Percentiles rank a stretch among this genome's conserved stretches.
These are phyloP conservation scores for Cephus nigrinus DNA, from an alignment of 2,888 invertebrate genomes.

Conservation along the genomic window DNA sequence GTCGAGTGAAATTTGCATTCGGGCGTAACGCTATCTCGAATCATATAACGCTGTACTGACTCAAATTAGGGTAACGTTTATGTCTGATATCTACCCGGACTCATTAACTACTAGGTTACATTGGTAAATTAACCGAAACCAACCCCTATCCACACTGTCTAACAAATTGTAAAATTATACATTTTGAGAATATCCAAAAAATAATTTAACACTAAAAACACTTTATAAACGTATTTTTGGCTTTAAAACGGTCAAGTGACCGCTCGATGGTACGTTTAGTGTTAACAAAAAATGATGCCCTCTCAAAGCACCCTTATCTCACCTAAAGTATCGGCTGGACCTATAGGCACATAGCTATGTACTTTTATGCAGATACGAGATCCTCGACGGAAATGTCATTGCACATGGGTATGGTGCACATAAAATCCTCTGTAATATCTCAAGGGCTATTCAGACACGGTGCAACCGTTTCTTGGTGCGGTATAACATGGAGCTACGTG, in stretches of 20 bases:
- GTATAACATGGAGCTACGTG: constrained; percentile 3
- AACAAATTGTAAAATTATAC: not conserved
- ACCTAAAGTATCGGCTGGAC: not conserved
- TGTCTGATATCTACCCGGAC: not conserved
- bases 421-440: constrained; percentile 4
- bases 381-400: not conserved
- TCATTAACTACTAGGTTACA: not conserved
- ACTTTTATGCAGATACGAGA: not conserved
- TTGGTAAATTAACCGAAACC: not conserved
- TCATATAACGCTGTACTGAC: not conserved
- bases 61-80: not conserved
- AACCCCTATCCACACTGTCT: not conserved
- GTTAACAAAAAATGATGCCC: not conserved
- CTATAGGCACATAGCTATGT: not conserved
- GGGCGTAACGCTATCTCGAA: not conserved
- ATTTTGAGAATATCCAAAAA: not conserved
- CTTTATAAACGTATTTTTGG: too few species aligned
- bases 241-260: too few species aligned
- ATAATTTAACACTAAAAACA: too few species aligned
- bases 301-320: not conserved
- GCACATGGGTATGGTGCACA: not conserved
- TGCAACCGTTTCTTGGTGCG: not conserved
- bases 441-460: constrained; percentile 9
- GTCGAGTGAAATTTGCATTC: not conserved
- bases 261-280: too few species aligned